phyloP scores from a whole-genome alignment of 2,797 vertebrate genomes.

The Gymnocypris eckloni region DNA sequence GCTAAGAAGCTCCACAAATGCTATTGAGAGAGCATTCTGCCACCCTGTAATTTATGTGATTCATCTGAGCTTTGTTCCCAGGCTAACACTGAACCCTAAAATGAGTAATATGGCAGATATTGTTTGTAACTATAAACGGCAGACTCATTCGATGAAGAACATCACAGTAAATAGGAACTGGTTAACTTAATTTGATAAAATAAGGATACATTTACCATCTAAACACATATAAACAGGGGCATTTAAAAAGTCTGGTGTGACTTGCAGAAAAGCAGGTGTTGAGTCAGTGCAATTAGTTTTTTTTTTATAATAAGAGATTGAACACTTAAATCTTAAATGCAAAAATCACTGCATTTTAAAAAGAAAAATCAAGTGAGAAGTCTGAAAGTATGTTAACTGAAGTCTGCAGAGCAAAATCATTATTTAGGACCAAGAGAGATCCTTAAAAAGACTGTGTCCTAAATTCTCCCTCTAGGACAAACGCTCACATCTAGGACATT shows the following conservation, averaged over 20 bases:
- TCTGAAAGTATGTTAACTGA: neutral
- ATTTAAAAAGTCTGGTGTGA: neutral
- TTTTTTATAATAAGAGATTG: neutral
- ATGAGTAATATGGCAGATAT: neutral
- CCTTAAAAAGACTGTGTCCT: slow-evolving; percentile 49
- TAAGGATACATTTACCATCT: neutral
- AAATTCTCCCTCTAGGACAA: slow-evolving; percentile 46
- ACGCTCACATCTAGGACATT: slow-evolving; percentile 39
- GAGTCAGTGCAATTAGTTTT: neutral
- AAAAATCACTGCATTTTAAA: neutral
- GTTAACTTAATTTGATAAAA: neutral
- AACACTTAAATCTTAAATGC: neutral
- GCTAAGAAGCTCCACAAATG: neutral
- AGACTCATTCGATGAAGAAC: neutral
- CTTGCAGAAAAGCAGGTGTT: neutral
- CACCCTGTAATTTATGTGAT: slow-evolving; percentile 14
- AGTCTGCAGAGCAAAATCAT: neutral
- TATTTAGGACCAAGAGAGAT: slow-evolving; percentile 8
- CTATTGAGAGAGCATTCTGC: neutral
- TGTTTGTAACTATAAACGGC: neutral
- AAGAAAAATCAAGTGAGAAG: neutral
- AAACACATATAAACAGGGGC: neutral
- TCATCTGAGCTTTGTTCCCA: slow-evolving; percentile 16
- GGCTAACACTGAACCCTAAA: neutral
- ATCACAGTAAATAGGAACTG: neutral